Percentiles rank a stretch among this genome's conserved stretches.
These are phyloP conservation scores for Etheostoma nigrum DNA, from an alignment of 2,797 vertebrate genomes.

Conservation along the genomic window DNA sequence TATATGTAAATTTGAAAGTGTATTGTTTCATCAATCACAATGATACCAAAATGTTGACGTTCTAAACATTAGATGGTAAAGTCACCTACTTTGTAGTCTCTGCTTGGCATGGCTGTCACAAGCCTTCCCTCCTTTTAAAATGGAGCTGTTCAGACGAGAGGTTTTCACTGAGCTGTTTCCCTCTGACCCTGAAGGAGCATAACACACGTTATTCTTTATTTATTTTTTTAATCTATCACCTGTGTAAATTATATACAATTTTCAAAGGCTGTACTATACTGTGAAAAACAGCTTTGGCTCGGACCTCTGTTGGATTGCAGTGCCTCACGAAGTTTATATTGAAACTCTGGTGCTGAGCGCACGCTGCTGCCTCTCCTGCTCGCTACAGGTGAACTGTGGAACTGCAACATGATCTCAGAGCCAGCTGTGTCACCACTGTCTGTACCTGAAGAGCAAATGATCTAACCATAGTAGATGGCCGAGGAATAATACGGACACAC, in stretches of 20 bases:
- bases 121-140: slow-evolving; percentile 25
- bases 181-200: slow-evolving; percentile 15
- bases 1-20: background rate
- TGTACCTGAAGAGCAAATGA: slow-evolving; percentile 50
- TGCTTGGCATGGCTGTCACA: slow-evolving; percentile 22
- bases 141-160: slow-evolving; percentile 1
- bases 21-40: background rate
- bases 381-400: slow-evolving; percentile 39
- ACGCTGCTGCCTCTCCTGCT: slow-evolving; percentile 48
- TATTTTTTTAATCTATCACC: background rate
- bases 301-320: slow-evolving; percentile 59
- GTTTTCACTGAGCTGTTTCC: slow-evolving; percentile 9
- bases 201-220: background rate
- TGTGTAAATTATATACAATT: background rate
- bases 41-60: background rate
- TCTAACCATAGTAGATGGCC: background rate
- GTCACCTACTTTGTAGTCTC: slow-evolving; percentile 60
- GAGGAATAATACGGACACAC: background rate
- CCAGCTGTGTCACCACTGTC: slow-evolving; percentile 58
- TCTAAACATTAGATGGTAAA: background rate
- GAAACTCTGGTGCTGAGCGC: slow-evolving; percentile 10
- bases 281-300: background rate
- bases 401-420: slow-evolving; percentile 54
- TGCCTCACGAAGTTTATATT: slow-evolving; percentile 16
- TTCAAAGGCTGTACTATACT: background rate